A percentile compares a stretch with the other conserved stretches of the same genome.
Conservation (phyloP, 2,888 invertebrate species). For the Eupsilia transversa region DNA sequence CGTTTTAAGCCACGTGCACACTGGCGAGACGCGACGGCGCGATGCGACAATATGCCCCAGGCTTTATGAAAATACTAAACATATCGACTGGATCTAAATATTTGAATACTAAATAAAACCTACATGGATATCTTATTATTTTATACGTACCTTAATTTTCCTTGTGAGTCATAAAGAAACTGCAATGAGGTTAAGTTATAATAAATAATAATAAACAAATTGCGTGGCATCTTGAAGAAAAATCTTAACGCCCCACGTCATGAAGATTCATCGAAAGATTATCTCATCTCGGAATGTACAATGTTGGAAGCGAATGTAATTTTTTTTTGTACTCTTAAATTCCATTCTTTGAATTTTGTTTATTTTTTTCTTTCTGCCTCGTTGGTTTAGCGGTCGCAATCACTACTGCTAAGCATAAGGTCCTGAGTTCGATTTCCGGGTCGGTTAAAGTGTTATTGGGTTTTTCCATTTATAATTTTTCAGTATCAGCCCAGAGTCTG, state of each 20-base stretch:
- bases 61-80: no score
- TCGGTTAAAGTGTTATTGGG: no score
- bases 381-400: neutral
- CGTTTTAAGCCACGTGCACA: no score
- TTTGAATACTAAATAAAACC: neutral
- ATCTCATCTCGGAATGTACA: conserved; percentile 8
- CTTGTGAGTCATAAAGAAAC: conserved; percentile 8
- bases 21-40: no score
- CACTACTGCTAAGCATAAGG: neutral
- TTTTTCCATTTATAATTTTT: no score
- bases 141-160: neutral
- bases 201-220: conserved; percentile 28
- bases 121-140: neutral
- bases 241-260: conserved; percentile 34
- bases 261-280: conserved; percentile 45
- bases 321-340: neutral
- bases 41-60: no score
- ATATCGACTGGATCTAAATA: neutral
- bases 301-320: conserved; percentile 33
- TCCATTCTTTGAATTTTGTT: neutral
- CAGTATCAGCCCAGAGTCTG: no score
- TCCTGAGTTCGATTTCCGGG: no score
- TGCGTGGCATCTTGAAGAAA: conserved; percentile 13
- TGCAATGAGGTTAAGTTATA: conserved; percentile 37
- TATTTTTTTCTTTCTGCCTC: neutral